Base-by-base conservation (phyloP, 2,888 invertebrate genomes). In the Bombylius major region DNA sequence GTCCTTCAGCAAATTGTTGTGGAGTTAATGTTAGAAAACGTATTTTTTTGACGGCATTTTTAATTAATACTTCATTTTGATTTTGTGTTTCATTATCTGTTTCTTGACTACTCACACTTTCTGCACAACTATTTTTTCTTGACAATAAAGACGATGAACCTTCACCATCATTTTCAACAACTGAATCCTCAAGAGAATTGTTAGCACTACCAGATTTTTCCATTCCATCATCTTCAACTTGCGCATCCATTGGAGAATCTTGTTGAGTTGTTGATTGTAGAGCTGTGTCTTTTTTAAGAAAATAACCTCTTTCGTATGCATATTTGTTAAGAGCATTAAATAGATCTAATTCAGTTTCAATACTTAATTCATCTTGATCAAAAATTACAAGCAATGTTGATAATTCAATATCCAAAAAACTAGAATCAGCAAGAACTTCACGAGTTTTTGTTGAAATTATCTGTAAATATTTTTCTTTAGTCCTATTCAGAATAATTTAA, bases 1-100 rank as follows among this genome's bases (percentile, higher is more conserved):
- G 88, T 0, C 88, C 87, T 65, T 87, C 86, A 1, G 90, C 89
- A 70, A 91, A 90, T 74, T 89, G 86, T 68, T 87, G 83, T 0
- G 89, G 86, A 0, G 83, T 82, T 62, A 91, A 75, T 0, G 87
- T 88, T 12, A 90, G 77, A 72, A 90, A 90, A 33, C 89, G 79
- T 58, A 91, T 84, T 72, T 89, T 87, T 66, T 82, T 82, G 2
- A 89, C 76, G 0, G 84, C 84, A 63, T 82, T 80, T 4, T 86
- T 76, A 56, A 84, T 75, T 23, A 79, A 64, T 7, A 65, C 64
- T 1, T 68, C 66, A 46, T 72, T 71, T 50, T 70, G 63, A 1
- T 65, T 64, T 23, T 65, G 66, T 39, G 68, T 65, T 46, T 70
- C 70, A 5, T 67, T 67, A 48, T 69, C 69, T 66, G 68, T 66